These are phyloP conservation scores for Lottia gigantea DNA, from an alignment of 2,888 invertebrate genomes.

Conservation along the genomic window DNA sequence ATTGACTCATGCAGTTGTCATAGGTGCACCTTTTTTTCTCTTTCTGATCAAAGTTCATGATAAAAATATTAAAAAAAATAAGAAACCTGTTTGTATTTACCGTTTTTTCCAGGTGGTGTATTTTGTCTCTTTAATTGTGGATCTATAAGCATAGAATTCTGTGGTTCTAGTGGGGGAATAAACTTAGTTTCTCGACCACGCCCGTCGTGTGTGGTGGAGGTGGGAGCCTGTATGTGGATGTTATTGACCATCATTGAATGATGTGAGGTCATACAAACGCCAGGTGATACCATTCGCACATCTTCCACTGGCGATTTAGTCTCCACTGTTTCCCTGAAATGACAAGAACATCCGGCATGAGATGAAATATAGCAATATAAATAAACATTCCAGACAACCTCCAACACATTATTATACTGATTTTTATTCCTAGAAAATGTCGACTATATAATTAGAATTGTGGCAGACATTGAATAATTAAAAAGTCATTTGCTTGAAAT, in stretches of 20 bases:
- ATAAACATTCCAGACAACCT: too few species aligned
- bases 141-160: slow-evolving; percentile 5
- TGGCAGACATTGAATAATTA: too few species aligned
- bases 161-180: slow-evolving; percentile 28
- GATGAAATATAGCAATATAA: background rate
- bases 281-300: slow-evolving; percentile 41
- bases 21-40: too few species aligned
- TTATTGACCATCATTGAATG: slow-evolving; percentile 22
- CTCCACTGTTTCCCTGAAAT: slow-evolving; percentile 22
- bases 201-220: slow-evolving; percentile 52
- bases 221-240: slow-evolving; percentile 42
- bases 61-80: too few species aligned
- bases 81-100: too few species aligned
- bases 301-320: slow-evolving; percentile 35
- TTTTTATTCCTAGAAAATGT: too few species aligned
- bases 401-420: too few species aligned
- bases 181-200: slow-evolving; percentile 21
- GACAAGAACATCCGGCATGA: background rate
- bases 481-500: too few species aligned
- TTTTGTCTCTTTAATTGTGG: slow-evolving; percentile 12
- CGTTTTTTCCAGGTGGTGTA: slow-evolving; percentile 10
- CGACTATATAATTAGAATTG: too few species aligned
- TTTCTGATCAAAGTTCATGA: too few species aligned
- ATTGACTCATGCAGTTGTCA: too few species aligned
- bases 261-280: slow-evolving; percentile 40